Base-by-base conservation (phyloP, 2,113 vertebrate genomes). In the Sturnira hondurensis region DNA sequence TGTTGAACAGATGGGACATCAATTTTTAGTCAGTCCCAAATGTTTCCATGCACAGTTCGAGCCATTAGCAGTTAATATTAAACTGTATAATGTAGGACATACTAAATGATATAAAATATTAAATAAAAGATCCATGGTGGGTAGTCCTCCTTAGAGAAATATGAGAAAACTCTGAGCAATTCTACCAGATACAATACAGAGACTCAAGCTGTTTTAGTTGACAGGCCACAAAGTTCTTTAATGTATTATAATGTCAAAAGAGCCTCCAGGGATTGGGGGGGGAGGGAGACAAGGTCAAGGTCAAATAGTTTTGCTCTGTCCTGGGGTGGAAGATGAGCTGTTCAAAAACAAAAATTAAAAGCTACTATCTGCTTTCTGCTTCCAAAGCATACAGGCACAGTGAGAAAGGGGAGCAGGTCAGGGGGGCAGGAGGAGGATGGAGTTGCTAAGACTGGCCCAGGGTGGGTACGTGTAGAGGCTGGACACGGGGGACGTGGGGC, bases 261-360 rank as follows among this genome's bases (percentile, higher is more conserved):
- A 74, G 38, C 17, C 38, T 28, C 68, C 16, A 14, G 61, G 54
- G n/a, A 61, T 43, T 45, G n/a, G 31, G 26, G 6, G 38, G 38
- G 5, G n/a, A n/a, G 12, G 43, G 6, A 80, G 38, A 47, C 24
- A 58, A 58, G 33, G 43, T 58, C 56, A 89, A 81, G 80, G 43
- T 92, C 85, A 86, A 47, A 54, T 2, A 9, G 77, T 45, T 92
- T 28, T 71, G 15, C 31, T 91, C 83, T 54, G 7, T 45, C 26
- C 50, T 54, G 65, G 58, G 94, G 63, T 89, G 45, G 83, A 88
- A 92, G 43, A 74, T 26, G 33, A 94, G 58, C 19, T 89, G 38
- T n/a, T 92, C 54, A 68, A 94, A 92, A 92, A 47, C n/a, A n/a
- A 33, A 91, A 78, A 65, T 31, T 41, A 50, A 81, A 95, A 89